These are phyloP conservation scores for Taurulus bubalis DNA, from an alignment of 2,113 vertebrate genomes.

Conservation along the genomic window DNA sequence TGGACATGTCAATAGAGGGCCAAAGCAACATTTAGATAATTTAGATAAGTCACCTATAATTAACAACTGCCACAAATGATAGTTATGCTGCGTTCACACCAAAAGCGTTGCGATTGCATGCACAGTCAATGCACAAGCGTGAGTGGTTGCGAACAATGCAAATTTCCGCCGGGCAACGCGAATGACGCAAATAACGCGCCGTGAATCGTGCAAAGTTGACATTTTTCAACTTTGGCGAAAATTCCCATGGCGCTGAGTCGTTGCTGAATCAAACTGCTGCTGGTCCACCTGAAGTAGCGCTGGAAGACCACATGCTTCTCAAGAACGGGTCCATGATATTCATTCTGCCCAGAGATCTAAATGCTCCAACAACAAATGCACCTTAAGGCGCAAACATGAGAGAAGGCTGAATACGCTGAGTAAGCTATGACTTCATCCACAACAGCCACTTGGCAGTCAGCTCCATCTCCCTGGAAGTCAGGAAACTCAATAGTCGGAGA, in stretches of 20 bases:
- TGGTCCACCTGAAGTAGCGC: too few species aligned
- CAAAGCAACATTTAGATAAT: neutral
- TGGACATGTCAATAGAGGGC: neutral
- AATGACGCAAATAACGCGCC: too few species aligned
- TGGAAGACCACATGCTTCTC: neutral
- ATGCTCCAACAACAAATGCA: slow-evolving; percentile 5
- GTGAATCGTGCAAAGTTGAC: too few species aligned
- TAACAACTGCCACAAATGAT: neutral
- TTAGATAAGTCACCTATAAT: neutral
- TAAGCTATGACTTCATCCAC: slow-evolving; percentile 46
- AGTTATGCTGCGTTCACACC: too few species aligned
- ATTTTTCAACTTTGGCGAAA: too few species aligned
- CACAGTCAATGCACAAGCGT: too few species aligned
- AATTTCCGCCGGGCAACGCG: too few species aligned
- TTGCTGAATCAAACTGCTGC: too few species aligned
- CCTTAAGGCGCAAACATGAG: slow-evolving; percentile 15
- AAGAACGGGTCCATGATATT: neutral
- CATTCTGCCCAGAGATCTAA: slow-evolving; percentile 3
- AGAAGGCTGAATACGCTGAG: slow-evolving; percentile 41
- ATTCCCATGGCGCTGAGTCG: too few species aligned
- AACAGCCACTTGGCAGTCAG: slow-evolving; percentile 33
- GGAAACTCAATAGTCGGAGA: slow-evolving; percentile 25
- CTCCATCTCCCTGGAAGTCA: slow-evolving; percentile 15
- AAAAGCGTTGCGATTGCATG: too few species aligned
- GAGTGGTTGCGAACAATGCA: too few species aligned